A percentile compares a stretch with the other conserved stretches of the same genome.
Evolutionary conservation across 2,113 vertebrate species (phyloP).

Genomic region (Octodon degus): DNA sequence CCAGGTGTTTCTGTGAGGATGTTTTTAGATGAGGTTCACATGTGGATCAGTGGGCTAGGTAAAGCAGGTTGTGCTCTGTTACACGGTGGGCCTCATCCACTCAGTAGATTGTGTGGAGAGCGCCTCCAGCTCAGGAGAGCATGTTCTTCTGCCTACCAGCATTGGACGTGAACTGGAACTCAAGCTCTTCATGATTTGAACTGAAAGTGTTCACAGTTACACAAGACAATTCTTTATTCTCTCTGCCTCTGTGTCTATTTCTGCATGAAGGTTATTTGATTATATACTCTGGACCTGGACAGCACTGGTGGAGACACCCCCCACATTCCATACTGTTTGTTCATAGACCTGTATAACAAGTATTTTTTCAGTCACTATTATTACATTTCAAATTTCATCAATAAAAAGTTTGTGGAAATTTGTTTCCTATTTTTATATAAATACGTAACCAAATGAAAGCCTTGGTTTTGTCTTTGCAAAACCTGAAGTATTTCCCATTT

Average conservation of each 20-base stretch:
- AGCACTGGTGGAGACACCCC: fast-evolving
- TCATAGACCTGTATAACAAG: neutral
- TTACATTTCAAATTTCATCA: slow-evolving; percentile 12
- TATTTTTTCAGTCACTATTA: neutral
- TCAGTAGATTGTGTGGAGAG: neutral
- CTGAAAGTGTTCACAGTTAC: neutral
- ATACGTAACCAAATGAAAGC: neutral
- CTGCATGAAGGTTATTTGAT: neutral
- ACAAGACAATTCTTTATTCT: neutral
- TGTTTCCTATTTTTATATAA: neutral
- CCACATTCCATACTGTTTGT: neutral
- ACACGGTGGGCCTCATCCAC: neutral
- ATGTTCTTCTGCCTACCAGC: neutral
- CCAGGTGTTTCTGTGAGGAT: neutral
- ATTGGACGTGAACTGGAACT: neutral
- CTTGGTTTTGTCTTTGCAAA: neutral
- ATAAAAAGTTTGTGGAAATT: neutral
- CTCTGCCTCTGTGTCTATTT: neutral
- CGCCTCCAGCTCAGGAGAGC: neutral
- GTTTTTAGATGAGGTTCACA: neutral
- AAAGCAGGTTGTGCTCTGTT: neutral
- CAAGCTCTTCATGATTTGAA: neutral
- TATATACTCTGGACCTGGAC: neutral
- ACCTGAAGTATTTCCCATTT: neutral
- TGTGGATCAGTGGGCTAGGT: neutral